Evolutionary conservation across 1,140 invertebrate genomes (phyloP), one percentile per base, ranked within the genome.

Genomic region (Teleogryllus occipitalis): DNA sequence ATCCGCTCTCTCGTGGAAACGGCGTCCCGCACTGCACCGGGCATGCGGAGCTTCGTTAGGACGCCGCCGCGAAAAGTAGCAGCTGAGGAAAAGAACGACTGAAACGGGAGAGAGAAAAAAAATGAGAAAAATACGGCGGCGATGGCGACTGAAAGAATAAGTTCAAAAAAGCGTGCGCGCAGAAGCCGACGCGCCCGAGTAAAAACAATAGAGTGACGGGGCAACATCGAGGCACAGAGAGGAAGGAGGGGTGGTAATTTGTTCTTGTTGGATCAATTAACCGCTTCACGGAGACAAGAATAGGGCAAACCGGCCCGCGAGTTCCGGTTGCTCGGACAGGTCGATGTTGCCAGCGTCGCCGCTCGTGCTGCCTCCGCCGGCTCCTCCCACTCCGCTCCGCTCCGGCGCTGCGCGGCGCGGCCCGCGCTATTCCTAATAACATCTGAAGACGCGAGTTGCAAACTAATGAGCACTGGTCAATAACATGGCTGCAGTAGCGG

Each of bases 191-290:
- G 27, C 27, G 27, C 27, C 27, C 27, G 27, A 39, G 27, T 39
- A 65, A 65, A 65, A 65, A 65, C 54, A 65, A 65, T 65, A 18
- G 54, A 65, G 54, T 65, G 54, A 65, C 54, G 54, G 54, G 10
- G 54, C 10, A 10, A 18, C 54, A 65, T 14, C 10, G 18, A 65
- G 54, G 7, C 54, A 65, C 54, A 65, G 54, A 7, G 18, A 65
- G 54, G 54, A 18, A 18, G 54, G 54, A 18, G 54, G 54, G 54
- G 54, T 14, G 54, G 54, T 65, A 65, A 65, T 65, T 65, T 65
- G 54, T 65, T 65, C 54, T 65, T 18, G 54, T 65, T 65, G 54
- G 54, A 65, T 65, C 54, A 65, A 65, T 65, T 65, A 65, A 65
- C 54, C 54, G 54, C 54, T 65, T 65, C 54, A 65, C 10, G 18